These are phyloP conservation scores for Lepidurus apus DNA, from an alignment of 1,140 invertebrate species.

Conservation along the genomic window DNA sequence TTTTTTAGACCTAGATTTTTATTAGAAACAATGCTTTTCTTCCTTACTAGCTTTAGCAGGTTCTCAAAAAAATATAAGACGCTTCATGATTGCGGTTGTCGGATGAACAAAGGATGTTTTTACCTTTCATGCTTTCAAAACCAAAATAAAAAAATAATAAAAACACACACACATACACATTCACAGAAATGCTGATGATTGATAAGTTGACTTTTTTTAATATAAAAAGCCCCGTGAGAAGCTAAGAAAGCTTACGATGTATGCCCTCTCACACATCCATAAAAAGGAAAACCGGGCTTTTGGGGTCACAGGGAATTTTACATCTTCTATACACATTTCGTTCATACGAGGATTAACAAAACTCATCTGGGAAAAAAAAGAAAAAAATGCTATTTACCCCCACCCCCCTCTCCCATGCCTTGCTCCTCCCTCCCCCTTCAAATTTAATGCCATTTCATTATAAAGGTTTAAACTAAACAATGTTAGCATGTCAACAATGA, in stretches of 20 bases:
- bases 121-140: conserved; percentile 20
- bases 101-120: conserved; percentile 16
- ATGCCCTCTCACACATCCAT: not conserved
- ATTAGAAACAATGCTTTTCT: not conserved
- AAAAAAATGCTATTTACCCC: not conserved
- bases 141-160: not conserved
- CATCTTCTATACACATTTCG: not conserved
- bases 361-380: not conserved
- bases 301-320: not conserved
- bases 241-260: not conserved
- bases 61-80: not conserved
- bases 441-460: conserved; percentile 3
- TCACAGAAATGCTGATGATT: not conserved
- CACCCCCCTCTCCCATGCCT: not conserved
- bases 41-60: not conserved
- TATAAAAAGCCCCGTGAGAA: not conserved
- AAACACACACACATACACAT: not conserved
- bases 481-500: not conserved
- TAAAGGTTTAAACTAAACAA: not conserved
- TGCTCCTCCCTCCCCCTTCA: conserved; percentile 6
- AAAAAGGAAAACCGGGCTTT: not conserved
- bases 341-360: not conserved
- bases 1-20: not conserved
- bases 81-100: not conserved
- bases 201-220: not conserved